Evolutionary conservation across 2,888 invertebrate species (phyloP), one percentile per base, ranked within the genome.

Genomic region (Microplitis manilae): DNA sequence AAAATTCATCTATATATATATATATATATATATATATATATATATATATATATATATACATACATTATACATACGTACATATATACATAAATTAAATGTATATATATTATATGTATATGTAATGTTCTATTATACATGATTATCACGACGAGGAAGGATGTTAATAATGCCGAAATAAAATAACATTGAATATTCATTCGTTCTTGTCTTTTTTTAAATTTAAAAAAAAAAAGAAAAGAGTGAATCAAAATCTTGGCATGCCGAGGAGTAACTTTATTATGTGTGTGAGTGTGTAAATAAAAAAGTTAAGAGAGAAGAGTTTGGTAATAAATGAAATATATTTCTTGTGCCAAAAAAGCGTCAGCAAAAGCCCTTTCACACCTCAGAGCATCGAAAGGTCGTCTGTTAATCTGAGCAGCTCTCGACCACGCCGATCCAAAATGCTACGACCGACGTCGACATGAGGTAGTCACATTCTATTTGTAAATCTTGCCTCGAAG

Each of bases 321-420:
- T 9, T 17, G 20, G 30, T 59, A 50, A 68, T 41, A 40, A 41
- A 40, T 40, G 73, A 60, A 73, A 68, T 68, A 64, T 73, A 73
- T 64, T 65, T 74, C 72, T 41, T 4, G 39, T 74, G 78, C 77
- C 79, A 76, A 60, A 78, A 78, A 77, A 59, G 65, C 59, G 65
- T 50, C 64, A 71, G 76, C 69, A 79, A 79, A 78, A 75, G 79
- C 79, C 50, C 80, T 81, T 81, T 79, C 80, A 80, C 79, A 77
- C 79, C 60, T 30, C 30, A 7, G 79, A 38, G 67, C 72, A 68
- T 77, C 76, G 72, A 77, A 78, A 76, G 76, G 76, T 75, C 79
- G 77, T 77, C 77, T 79, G 79, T 79, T 77, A 77, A 80, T 73
- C 39, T 40, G 39, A 8, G 50, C 15, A 50, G 50, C 50, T 50